Evolutionary conservation across 2,797 vertebrate genomes (phyloP), one percentile per base, ranked within the genome.

Genomic region (Macroramphosus scolopax): DNA sequence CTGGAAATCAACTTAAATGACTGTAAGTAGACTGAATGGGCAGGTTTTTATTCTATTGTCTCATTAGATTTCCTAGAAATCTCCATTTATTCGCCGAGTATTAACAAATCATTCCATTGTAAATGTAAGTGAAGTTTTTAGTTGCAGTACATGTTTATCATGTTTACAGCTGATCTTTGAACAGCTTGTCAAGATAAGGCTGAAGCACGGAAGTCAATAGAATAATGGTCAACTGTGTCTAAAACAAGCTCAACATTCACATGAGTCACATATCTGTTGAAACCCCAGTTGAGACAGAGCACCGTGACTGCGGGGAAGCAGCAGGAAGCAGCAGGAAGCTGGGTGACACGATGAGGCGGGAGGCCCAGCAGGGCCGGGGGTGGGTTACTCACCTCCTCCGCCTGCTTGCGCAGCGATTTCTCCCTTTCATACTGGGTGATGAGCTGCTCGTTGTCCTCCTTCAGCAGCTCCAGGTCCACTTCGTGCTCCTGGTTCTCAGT

Each of bases 391-490:
- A 95, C 94, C 94, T 96, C 94, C 87, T 95, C 94, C 11, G 94
- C 93, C 87, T 96, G 94, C 78, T 94, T 95, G 67, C 94, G 87
- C 66, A 95, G 93, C 64, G 95, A 93, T 76, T 96, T 97, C 92
- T 97, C 95, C 69, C 95, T 64, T 73, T 97, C 95, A 71, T 97
- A 97, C 87, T 97, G 95, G 57, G 95, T 96, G 86, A 97, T 93
- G 66, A 97, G 93, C 91, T 96, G 95, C 85, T 96, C 94, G 93
- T 97, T 98, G 91, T 97, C 94, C 87, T 97, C 95, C 80, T 94
- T 92, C 73, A 98, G 89, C 82, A 97, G 91, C 88, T 97, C 95
- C 77, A 97, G 91, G 86, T 97, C 95, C 87, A 96, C 94, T 59
- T 93, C 93, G 71, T 93, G 93, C 83, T 97, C 95, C 87, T 95